Evolutionary conservation across 2,113 vertebrate species (phyloP).

Genomic region (Campylomormyrus tamandua): DNA sequence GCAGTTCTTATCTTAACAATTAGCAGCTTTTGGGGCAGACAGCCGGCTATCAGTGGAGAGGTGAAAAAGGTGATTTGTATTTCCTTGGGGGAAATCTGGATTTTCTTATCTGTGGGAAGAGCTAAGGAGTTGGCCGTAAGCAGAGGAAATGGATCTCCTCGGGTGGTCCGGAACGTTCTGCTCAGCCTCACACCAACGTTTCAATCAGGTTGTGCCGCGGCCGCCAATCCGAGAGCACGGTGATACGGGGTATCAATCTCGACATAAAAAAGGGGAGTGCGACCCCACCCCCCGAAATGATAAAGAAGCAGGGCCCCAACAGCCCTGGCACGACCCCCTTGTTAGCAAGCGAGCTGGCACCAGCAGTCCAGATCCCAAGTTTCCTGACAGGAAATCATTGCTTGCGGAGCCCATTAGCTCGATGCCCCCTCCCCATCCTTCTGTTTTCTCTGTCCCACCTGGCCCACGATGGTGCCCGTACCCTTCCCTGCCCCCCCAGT

Average conservation of each 20-base stretch:
- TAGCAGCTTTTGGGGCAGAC: background rate
- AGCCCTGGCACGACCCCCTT: conserved; percentile 2
- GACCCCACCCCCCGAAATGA: background rate
- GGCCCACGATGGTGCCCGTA: conserved; percentile 44
- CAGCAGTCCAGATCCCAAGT: conserved; percentile 21
- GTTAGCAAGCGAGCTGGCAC: background rate
- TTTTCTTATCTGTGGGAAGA: conserved; percentile 48
- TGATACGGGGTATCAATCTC: background rate
- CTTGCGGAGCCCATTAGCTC: background rate
- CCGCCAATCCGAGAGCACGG: background rate
- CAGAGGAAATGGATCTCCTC: conserved; percentile 30
- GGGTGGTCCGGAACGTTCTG: conserved; percentile 25
- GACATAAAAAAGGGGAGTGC: background rate
- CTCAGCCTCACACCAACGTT: background rate
- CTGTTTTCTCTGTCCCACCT: background rate
- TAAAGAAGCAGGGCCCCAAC: conserved; percentile 14
- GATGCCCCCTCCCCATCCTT: background rate
- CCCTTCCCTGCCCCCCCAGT: conserved; percentile 56
- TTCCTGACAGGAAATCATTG: conserved; percentile 36
- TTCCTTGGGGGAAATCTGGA: conserved; percentile 33
- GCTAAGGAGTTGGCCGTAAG: conserved; percentile 36
- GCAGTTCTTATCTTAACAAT: background rate
- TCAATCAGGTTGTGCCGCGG: background rate
- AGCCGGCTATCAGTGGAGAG: conserved; percentile 25
- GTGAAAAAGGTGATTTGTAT: conserved; percentile 50